Conservation (phyloP, 2,888 invertebrate species). For the Pteria penguin region DNA sequence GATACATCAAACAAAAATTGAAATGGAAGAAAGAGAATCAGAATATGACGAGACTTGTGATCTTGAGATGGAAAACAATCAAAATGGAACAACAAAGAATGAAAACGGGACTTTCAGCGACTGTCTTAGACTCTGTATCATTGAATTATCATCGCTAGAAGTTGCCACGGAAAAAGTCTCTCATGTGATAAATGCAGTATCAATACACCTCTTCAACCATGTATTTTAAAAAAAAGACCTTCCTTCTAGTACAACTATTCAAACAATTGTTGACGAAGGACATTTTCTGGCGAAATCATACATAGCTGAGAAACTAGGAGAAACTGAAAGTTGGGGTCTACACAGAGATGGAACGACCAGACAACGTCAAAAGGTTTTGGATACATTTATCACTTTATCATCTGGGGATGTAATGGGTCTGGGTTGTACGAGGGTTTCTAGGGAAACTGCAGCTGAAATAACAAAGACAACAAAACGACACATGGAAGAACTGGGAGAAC, state of each 20-base stretch:
- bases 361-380: conserved; percentile 41
- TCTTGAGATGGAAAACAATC: no score
- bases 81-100: no score
- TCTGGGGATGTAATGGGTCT: conserved; percentile 17
- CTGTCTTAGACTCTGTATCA: conserved; percentile 33
- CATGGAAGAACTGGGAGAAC: background rate
- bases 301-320: conserved; percentile 21
- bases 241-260: conserved; percentile 20
- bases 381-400: conserved; percentile 35
- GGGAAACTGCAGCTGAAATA: conserved; percentile 1
- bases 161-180: conserved; percentile 39
- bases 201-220: conserved; percentile 24
- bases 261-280: conserved; percentile 38
- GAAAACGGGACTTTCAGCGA: conserved; percentile 26
- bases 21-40: no score
- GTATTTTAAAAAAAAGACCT: conserved; percentile 24
- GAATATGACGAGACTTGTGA: no score
- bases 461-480: background rate
- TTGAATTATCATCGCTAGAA: conserved; percentile 39
- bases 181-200: conserved; percentile 22
- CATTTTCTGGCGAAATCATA: conserved; percentile 40
- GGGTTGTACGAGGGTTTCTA: background rate
- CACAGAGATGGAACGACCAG: conserved; percentile 36
- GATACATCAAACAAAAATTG: no score
- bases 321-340: conserved; percentile 31